Percentiles rank a stretch among this genome's conserved stretches.
Evolutionary conservation across 2,113 vertebrate species (phyloP).

Genomic region (Gambusia affinis): DNA sequence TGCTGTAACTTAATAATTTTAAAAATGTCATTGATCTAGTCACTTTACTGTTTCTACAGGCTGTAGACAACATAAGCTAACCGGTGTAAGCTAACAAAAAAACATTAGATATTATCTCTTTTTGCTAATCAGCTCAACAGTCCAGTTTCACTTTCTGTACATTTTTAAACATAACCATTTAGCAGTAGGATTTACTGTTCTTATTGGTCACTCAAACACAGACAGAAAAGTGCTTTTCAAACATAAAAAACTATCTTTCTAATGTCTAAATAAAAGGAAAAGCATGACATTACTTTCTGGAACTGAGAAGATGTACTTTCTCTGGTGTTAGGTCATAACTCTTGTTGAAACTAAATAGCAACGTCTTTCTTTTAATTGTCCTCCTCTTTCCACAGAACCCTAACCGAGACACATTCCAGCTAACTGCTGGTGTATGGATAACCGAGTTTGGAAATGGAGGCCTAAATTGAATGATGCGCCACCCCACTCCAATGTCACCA

Average conservation of each 20-base stretch:
- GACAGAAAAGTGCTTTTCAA: no score
- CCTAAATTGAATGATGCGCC: constrained; percentile 8
- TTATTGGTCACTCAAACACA: no score
- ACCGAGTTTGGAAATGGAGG: not conserved
- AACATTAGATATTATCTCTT: not conserved
- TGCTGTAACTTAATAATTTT: no score
- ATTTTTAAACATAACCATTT: no score
- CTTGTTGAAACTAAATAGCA: not conserved
- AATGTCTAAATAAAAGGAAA: no score
- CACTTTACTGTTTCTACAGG: no score
- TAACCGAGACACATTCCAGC: not conserved
- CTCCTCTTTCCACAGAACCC: not conserved
- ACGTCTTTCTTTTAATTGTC: not conserved
- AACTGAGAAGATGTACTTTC: not conserved
- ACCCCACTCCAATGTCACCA: constrained; percentile 7
- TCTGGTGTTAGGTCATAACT: no score
- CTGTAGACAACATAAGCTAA: not conserved
- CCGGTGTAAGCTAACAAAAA: not conserved
- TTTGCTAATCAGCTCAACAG: no score
- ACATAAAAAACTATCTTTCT: no score
- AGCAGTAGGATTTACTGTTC: no score
- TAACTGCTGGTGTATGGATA: not conserved
- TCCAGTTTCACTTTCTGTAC: no score
- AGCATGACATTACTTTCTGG: not conserved
- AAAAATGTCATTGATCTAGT: not conserved